phyloP scores from a whole-genome alignment of 2,797 vertebrate species.

The Oreonectes daqikongensis region DNA sequence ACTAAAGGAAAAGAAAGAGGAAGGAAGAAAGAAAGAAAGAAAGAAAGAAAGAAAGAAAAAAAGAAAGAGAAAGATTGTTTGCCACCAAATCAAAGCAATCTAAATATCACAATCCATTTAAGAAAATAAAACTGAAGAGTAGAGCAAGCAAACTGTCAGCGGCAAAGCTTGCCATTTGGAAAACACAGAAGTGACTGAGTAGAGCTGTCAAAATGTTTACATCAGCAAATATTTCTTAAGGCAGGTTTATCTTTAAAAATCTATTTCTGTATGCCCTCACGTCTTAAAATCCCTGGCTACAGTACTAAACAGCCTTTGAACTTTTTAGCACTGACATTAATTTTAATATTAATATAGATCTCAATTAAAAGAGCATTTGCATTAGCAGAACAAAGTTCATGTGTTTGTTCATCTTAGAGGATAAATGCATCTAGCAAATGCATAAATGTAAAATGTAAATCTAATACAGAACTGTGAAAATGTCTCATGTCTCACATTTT shows the following conservation, averaged over 20 bases:
- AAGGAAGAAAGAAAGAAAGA: background rate
- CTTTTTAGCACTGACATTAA: background rate
- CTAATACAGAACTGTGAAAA: too few species aligned
- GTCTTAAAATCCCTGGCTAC: background rate
- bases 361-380: too few species aligned
- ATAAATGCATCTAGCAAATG: too few species aligned
- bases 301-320: background rate
- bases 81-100: constrained; percentile 45
- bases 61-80: constrained; percentile 11
- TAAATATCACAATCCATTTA: constrained; percentile 28
- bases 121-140: background rate
- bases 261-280: background rate
- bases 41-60: background rate
- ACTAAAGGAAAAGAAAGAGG: too few species aligned
- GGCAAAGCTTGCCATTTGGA: background rate
- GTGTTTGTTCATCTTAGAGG: too few species aligned
- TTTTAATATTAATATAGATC: too few species aligned
- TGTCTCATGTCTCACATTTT: too few species aligned
- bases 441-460: too few species aligned
- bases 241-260: background rate
- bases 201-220: background rate
- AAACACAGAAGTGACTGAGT: background rate
- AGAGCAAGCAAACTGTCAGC: background rate
- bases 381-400: too few species aligned
- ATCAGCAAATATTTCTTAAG: background rate